phyloP scores from a whole-genome alignment of 2,797 vertebrate genomes.

The Catharus ustulatus region DNA sequence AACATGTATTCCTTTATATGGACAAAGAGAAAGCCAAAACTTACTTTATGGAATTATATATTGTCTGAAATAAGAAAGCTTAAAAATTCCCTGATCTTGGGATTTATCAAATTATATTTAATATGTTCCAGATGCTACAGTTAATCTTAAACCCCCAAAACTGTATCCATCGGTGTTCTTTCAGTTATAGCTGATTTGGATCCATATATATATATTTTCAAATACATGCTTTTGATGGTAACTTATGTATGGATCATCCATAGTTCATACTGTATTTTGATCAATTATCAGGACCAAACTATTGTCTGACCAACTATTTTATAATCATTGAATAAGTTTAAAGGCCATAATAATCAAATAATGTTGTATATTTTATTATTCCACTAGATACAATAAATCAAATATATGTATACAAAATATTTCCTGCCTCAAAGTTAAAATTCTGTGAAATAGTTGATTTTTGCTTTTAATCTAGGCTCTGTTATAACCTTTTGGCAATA shows the following conservation, averaged over 20 bases:
- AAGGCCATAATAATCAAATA: not conserved
- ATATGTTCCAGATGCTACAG: not conserved
- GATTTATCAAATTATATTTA: slow-evolving; percentile 6
- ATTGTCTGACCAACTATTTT: not conserved
- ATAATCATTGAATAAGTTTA: not conserved
- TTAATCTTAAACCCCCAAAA: not conserved
- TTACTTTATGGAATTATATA: not conserved
- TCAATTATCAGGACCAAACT: not conserved
- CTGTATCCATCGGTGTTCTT: not conserved
- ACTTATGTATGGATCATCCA: not conserved
- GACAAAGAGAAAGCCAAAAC: not conserved
- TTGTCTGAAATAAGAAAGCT: not conserved
- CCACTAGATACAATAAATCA: not conserved
- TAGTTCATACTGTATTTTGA: not conserved
- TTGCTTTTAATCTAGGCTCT: not conserved
- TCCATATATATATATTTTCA: not conserved
- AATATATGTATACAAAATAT: not conserved
- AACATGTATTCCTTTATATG: not conserved
- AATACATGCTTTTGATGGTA: not conserved
- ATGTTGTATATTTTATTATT: not conserved
- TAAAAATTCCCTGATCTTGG: not conserved
- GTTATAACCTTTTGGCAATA: not conserved
- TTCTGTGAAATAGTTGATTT: not conserved
- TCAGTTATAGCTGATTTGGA: not conserved
- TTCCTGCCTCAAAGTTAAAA: not conserved